Base-by-base conservation (phyloP, 2,888 invertebrate species). In the Argyra leucocephala region DNA sequence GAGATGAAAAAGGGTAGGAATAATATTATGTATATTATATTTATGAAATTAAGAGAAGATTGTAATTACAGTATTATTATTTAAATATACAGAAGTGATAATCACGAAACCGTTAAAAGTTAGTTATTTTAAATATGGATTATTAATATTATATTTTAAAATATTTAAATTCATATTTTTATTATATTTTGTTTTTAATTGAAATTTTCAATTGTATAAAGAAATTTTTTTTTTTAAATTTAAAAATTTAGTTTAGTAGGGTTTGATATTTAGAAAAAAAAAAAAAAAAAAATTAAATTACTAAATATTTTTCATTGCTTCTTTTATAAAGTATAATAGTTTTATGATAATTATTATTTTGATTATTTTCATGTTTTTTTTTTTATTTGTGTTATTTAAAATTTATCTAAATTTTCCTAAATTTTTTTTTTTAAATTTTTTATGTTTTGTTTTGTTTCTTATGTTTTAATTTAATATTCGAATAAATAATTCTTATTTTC, bases 281-380 rank as follows among this genome's bases (percentile, higher is more conserved):
- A 7, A 31, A 31, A 31, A 31, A 12, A 48, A 18, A 31, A 31
- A 31, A 12, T 31, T 31, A 31, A 31, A 31, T n/a, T n/a, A 31
- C 12, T 31, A 31, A 31, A 10, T 31, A 31, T 31, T 31, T 31
- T 48, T 48, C 18, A 48, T 48, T 48, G 48, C 48, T 48, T 48
- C 48, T n/a, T 18, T 48, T 48, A 18, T 5, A 48, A 48, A 48
- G 15, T 15, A 31, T 18, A 18, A 3, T 12, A 22, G n/a, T 57
- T 62, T 58, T 22, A 62, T 59, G 59, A 36, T 64, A 22, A 62
- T n/a, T n/a, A n/a, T n/a, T 57, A 64, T 59, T 67, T 26, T 24
- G 21, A 59, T n/a, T n/a, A n/a, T n/a, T n/a, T n/a, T n/a, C n/a
- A n/a, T n/a, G n/a, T n/a, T n/a, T n/a, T n/a, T n/a, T n/a, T n/a